Evolutionary conservation across 2,797 vertebrate species (phyloP), one percentile per base, ranked within the genome.

Genomic region (Sebastes iracundus): DNA sequence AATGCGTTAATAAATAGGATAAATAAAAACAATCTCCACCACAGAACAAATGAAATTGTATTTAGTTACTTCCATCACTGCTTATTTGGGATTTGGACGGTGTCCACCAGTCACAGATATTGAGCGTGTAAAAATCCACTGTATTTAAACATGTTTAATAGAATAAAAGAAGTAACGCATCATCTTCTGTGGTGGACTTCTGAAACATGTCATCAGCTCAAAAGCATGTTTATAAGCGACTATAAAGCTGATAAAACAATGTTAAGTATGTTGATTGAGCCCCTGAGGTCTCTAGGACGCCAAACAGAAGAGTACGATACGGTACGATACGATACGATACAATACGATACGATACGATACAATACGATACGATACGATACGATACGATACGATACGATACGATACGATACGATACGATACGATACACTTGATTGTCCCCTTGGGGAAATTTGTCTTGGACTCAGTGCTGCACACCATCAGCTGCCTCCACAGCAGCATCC

Each of bases 281-380:
- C 23, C 4, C 7, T 52, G 49, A 52, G 49, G 25, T 58, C 25
- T 58, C 13, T 23, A 30, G 27, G 16, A 30, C 10, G 5, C 20
- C 58, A 33, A 33, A 61, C 20, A 12, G 28, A 62, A n/a, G 11
- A 62, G 20, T 14, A 38, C 2, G 13, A 38, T 14, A 38, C 5
- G 35, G 1, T 30, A 30, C 6, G 7, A 2, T 7, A 30, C 7
- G 28, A 2, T 7, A 30, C 30, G 7, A 8, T 8, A 32, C 30
- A 8, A 3, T 9, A 32, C 30, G 8, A 1, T 11, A 33, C 32
- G 1, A 0, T 10, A 33, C 9, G 3, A 0, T 33, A 11, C 5
- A 2, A 0, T 13, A 38, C 35, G 1, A 2, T 13, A 38, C 35
- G 2, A 1, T 5, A 38, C 35, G 12, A 1, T 5, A 38, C 12